A percentile compares a stretch with the other conserved stretches of the same genome.
Conservation (phyloP, 2,797 vertebrate species). For the Micromesistius poutassou region DNA sequence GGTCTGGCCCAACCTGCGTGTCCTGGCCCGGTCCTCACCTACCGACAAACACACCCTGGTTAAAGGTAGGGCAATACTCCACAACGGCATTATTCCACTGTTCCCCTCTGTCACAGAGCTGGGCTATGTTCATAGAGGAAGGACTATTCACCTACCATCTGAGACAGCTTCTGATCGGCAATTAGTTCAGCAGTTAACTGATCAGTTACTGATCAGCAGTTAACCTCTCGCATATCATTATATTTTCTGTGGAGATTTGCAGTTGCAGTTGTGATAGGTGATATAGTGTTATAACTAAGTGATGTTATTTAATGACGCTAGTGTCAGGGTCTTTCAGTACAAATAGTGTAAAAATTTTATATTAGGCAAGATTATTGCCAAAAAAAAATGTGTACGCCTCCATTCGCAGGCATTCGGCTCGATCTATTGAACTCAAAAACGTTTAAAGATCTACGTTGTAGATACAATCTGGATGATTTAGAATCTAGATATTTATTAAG, state of each 20-base stretch:
- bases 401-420: not conserved
- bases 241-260: too few relatives aligned
- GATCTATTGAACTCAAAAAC: not conserved
- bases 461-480: not conserved
- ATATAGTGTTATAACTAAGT: not conserved
- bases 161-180: not conserved
- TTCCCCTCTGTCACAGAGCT: not conserved
- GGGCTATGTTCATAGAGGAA: not conserved
- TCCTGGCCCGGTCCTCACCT: conserved; percentile 92
- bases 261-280: not conserved
- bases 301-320: too few relatives aligned
- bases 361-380: too few relatives aligned
- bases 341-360: too few relatives aligned
- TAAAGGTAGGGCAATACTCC: conserved; percentile 80
- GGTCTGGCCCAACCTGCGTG: conserved; percentile 93
- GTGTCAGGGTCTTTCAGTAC: not conserved
- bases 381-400: not conserved
- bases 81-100: not conserved
- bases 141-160: not conserved
- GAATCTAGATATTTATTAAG: not conserved
- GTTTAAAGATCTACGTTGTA: not conserved
- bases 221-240: not conserved
- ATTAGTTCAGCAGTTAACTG: too few relatives aligned
- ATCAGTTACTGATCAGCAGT: too few relatives aligned
- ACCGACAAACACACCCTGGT: conserved; percentile 98